A percentile compares a stretch with the other conserved stretches of the same genome.
These are phyloP conservation scores for Pimpla rufipes DNA, from an alignment of 2,888 invertebrate species.

Conservation along the genomic window DNA sequence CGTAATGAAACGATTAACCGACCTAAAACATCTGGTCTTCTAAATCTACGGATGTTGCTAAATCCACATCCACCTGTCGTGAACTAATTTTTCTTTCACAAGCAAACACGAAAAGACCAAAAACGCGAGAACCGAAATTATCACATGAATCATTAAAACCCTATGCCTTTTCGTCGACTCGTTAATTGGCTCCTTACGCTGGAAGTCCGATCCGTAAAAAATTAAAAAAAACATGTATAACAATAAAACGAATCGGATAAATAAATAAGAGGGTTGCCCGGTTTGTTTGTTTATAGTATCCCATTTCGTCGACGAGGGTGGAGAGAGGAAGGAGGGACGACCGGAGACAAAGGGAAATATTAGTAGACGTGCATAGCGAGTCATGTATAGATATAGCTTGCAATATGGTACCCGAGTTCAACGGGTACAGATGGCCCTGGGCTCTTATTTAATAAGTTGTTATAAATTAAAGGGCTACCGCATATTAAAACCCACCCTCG, in stretches of 20 bases:
- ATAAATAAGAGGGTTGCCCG: conserved; percentile 47
- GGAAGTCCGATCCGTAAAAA: neutral
- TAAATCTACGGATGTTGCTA: no score
- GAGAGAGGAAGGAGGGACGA: conserved; percentile 17
- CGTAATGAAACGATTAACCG: no score
- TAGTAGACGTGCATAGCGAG: conserved; percentile 24
- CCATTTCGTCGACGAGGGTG: conserved; percentile 61
- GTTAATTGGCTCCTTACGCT: conserved; percentile 1
- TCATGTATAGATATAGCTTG: neutral
- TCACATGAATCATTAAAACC: neutral
- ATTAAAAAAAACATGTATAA: neutral
- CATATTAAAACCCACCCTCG: conserved; percentile 80
- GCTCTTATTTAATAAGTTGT: conserved; percentile 82
- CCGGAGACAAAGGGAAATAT: conserved; percentile 45
- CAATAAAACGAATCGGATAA: conserved; percentile 15
- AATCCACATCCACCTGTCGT: no score
- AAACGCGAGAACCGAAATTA: neutral
- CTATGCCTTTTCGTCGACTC: neutral
- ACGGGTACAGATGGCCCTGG: conserved; percentile 73
- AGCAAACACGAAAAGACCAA: no score
- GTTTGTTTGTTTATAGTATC: conserved; percentile 74
- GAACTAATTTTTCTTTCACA: no score
- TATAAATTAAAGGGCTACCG: conserved; percentile 82
- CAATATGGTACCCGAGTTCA: conserved; percentile 19
- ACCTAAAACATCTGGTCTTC: no score